phyloP scores from a whole-genome alignment of 2,797 vertebrate species.

The Tapera naevia region DNA sequence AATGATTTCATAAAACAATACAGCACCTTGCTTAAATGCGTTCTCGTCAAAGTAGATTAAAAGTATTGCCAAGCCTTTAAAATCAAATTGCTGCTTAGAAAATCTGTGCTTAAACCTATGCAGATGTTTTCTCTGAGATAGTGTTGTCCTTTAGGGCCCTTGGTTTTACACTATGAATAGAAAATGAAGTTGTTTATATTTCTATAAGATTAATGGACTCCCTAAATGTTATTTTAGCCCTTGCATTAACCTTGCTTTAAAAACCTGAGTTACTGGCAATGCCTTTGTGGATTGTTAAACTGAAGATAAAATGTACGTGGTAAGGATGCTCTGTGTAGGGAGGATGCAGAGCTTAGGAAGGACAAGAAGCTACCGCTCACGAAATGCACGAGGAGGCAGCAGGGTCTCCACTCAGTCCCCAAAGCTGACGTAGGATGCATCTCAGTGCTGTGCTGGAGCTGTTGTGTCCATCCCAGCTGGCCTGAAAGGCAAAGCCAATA shows the following conservation, averaged over 20 bases:
- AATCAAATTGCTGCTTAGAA: background rate
- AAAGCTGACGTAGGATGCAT: background rate
- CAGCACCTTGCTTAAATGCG: background rate
- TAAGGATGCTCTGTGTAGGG: background rate
- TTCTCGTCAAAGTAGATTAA: background rate
- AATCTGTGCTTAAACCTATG: background rate
- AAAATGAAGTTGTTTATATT: background rate
- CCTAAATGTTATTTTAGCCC: background rate
- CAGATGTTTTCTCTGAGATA: background rate
- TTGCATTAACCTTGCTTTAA: background rate
- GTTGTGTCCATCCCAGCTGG: background rate
- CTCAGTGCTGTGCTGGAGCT: background rate
- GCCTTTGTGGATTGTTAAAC: background rate
- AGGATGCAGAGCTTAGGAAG: background rate
- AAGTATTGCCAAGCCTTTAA: background rate
- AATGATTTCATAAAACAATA: background rate
- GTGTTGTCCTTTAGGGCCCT: background rate
- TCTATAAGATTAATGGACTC: background rate
- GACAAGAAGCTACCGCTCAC: background rate
- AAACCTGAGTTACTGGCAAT: background rate
- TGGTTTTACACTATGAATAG: background rate
- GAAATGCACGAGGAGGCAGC: background rate
- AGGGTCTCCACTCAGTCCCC: background rate
- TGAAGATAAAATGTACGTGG: rapidly evolving
- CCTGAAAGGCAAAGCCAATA: background rate